Conservation (phyloP, 2,888 invertebrate species). For the Parnassius orleans region DNA sequence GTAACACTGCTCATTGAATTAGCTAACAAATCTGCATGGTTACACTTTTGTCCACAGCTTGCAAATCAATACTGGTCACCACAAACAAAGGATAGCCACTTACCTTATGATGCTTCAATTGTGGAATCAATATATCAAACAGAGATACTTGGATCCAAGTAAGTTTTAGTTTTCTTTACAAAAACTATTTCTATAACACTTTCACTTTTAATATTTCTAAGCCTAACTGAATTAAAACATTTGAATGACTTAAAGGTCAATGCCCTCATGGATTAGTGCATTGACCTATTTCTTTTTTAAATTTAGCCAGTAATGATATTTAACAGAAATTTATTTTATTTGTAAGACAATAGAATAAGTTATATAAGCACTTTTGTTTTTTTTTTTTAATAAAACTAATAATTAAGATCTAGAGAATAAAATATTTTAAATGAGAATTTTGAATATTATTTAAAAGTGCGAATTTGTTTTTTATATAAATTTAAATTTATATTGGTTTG, state of each 20-base stretch:
- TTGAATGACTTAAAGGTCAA: slow-evolving; percentile 61
- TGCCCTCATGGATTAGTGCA: slow-evolving; percentile 63
- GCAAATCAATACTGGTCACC: slow-evolving; percentile 97
- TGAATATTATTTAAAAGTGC: neutral
- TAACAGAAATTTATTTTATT: neutral
- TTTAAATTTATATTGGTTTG: neutral
- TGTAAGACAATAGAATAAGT: slow-evolving; percentile 6
- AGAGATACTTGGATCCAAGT: slow-evolving; percentile 92
- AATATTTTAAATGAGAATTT: neutral
- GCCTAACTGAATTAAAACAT: slow-evolving; percentile 69
- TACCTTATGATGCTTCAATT: slow-evolving; percentile 87
- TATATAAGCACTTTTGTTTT: slow-evolving; percentile 11
- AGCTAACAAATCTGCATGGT: slow-evolving; percentile 62
- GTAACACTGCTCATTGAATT: slow-evolving; percentile 70
- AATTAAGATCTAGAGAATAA: neutral
- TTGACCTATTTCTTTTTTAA: slow-evolving; percentile 66
- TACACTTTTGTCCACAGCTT: slow-evolving; percentile 81
- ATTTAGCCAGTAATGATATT: slow-evolving; percentile 41
- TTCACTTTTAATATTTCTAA: slow-evolving; percentile 45
- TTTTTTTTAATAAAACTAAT: slow-evolving; percentile 8
- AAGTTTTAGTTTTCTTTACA: slow-evolving; percentile 49
- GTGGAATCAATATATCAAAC: slow-evolving; percentile 93
- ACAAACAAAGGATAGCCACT: slow-evolving; percentile 86
- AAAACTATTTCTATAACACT: slow-evolving; percentile 30
- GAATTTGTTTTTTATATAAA: neutral